A percentile compares a stretch with the other conserved stretches of the same genome.
Conservation (phyloP, 2,113 vertebrate species). For the Otocyon megalotis region DNA sequence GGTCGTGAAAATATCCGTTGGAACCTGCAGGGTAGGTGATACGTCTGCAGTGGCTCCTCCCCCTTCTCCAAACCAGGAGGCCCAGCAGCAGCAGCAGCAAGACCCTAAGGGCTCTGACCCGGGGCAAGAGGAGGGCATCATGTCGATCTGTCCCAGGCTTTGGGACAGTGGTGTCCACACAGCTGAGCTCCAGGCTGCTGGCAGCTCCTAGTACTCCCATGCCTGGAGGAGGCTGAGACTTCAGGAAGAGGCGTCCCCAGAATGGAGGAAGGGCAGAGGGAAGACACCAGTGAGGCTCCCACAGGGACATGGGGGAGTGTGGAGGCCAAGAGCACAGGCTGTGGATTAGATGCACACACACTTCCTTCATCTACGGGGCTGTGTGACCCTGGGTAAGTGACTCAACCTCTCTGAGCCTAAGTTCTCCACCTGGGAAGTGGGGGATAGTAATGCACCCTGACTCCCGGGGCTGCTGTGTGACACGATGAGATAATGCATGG, state of each 20-base stretch:
- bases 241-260: neutral
- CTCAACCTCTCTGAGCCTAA: neutral
- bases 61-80: neutral
- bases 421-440: neutral
- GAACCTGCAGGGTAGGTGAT: neutral
- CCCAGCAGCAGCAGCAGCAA: neutral
- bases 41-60: rapidly evolving
- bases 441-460: rapidly evolving
- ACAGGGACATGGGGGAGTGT: rapidly evolving
- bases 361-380: neutral
- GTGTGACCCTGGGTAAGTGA: neutral
- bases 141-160: rapidly evolving
- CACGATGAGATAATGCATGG: rapidly evolving
- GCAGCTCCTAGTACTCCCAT: neutral
- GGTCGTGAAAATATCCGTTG: rapidly evolving
- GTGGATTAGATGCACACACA: neutral
- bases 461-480: neutral
- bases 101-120: neutral
- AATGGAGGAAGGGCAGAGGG: neutral
- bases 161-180: neutral
- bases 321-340: neutral
- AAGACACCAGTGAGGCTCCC: neutral
- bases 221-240: neutral
- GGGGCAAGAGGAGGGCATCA: neutral
- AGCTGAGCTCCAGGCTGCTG: neutral